Evolutionary conservation across 1,140 invertebrate species (phyloP).

Genomic region (Drosophila pruinosa): DNA sequence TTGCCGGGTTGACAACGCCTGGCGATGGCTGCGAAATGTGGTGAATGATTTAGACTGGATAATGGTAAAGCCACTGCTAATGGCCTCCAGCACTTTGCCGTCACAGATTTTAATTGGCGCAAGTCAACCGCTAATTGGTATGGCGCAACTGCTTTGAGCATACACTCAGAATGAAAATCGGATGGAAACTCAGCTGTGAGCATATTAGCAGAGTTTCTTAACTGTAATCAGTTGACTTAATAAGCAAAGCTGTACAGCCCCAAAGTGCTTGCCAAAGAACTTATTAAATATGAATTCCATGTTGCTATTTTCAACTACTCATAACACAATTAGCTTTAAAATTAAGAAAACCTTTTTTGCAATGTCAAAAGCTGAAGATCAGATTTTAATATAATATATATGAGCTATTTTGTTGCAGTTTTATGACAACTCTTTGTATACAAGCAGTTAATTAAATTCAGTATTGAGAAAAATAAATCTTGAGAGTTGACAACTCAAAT

Average conservation of each 20-base stretch:
- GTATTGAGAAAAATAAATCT: conserved; percentile 5
- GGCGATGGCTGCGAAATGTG: background rate
- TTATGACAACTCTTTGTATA: background rate
- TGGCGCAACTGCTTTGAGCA: conserved; percentile 36
- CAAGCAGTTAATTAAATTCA: conserved; percentile 16
- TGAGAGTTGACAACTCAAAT: conserved; percentile 42
- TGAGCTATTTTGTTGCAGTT: background rate
- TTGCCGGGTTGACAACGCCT: background rate
- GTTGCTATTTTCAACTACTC: background rate
- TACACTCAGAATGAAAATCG: conserved; percentile 6
- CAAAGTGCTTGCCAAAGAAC: conserved; percentile 24
- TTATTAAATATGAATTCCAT: too few species aligned
- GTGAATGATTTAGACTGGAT: background rate
- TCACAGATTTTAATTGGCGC: conserved; percentile 37
- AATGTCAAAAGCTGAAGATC: too few species aligned
- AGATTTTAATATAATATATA: background rate
- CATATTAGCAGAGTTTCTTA: conserved; percentile 34
- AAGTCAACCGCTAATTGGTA: conserved; percentile 29
- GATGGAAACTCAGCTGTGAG: conserved; percentile 15
- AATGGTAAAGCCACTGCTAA: background rate
- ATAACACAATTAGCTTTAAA: too few species aligned
- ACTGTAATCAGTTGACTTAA: conserved; percentile 36
- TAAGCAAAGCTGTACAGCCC: conserved; percentile 24
- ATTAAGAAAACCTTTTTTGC: too few species aligned
- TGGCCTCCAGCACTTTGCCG: conserved; percentile 6